Conservation (phyloP, 2,797 vertebrate genomes). For the Cuculus canorus region DNA sequence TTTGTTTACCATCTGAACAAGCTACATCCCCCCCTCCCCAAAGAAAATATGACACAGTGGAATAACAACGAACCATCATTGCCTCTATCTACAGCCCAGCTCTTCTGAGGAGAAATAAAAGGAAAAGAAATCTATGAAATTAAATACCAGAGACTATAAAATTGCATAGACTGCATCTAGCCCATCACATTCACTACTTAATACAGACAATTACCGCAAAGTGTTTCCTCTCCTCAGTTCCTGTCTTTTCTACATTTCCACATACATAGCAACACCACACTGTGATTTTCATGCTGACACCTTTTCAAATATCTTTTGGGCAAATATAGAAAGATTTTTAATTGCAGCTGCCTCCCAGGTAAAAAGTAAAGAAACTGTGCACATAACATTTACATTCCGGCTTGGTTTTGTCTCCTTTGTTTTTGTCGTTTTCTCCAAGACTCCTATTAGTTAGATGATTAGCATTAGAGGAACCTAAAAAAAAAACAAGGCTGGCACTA, state of each 20-base stretch:
- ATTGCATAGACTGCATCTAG: background rate
- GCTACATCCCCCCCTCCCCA: background rate
- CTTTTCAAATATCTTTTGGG: background rate
- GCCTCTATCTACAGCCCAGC: background rate
- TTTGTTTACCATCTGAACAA: background rate
- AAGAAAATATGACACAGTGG: background rate
- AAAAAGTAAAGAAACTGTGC: background rate
- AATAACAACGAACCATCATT: background rate
- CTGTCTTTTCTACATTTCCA: background rate
- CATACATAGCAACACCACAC: background rate
- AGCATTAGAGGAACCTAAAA: background rate
- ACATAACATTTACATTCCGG: background rate
- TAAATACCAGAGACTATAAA: background rate
- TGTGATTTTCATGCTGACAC: background rate
- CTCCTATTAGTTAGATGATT: background rate
- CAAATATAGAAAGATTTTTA: background rate
- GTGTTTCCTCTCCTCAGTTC: background rate
- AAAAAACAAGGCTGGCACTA: background rate
- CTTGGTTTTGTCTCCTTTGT: background rate
- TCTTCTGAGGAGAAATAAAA: background rate
- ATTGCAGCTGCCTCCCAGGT: background rate
- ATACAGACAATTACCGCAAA: background rate
- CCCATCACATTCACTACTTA: background rate
- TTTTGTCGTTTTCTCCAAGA: background rate
- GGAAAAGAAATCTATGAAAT: background rate